Percentiles rank a stretch among this genome's conserved stretches.
Conservation (phyloP, 2,888 invertebrate genomes). For the Cephonodes hylas region DNA sequence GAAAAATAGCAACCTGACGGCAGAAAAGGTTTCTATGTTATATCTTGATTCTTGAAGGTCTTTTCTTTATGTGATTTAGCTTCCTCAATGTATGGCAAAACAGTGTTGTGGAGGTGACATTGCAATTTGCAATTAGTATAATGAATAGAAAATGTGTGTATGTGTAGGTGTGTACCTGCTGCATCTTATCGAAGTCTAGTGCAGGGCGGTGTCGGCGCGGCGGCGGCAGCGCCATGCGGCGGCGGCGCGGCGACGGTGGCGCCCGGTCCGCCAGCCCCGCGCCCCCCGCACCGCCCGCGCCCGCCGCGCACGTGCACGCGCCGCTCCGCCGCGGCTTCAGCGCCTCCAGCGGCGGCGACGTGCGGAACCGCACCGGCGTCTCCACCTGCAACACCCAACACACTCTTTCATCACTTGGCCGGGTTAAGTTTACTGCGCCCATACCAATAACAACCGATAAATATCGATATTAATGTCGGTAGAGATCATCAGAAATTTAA, state of each 20-base stretch:
- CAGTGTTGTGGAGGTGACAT: too few relatives aligned
- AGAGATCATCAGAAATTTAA: too few relatives aligned
- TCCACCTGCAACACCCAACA: conserved; percentile 76
- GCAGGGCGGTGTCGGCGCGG: conserved; percentile 88
- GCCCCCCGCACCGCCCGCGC: conserved; percentile 64
- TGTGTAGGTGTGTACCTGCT: conserved; percentile 87
- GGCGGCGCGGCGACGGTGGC: conserved; percentile 62
- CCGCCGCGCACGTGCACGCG: conserved; percentile 77
- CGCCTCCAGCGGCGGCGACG: conserved; percentile 94
- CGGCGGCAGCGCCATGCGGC: conserved; percentile 65
- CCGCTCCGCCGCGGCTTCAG: conserved; percentile 86
- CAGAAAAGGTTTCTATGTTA: too few relatives aligned
- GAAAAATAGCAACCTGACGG: background rate
- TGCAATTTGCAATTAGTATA: too few relatives aligned
- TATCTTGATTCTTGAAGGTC: too few relatives aligned
- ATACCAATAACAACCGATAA: background rate
- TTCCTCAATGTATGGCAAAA: too few relatives aligned
- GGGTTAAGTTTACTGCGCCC: background rate
- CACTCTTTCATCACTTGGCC: background rate
- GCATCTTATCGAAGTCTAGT: conserved; percentile 98
- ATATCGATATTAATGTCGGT: too few relatives aligned
- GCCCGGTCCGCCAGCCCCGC: conserved; percentile 67
- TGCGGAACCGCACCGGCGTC: conserved; percentile 93
- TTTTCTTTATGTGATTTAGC: too few relatives aligned
- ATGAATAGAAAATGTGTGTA: background rate